A percentile compares a stretch with the other conserved stretches of the same genome.
Conservation (phyloP, 1,140 invertebrate species). For the Drosophila bocqueti region DNA sequence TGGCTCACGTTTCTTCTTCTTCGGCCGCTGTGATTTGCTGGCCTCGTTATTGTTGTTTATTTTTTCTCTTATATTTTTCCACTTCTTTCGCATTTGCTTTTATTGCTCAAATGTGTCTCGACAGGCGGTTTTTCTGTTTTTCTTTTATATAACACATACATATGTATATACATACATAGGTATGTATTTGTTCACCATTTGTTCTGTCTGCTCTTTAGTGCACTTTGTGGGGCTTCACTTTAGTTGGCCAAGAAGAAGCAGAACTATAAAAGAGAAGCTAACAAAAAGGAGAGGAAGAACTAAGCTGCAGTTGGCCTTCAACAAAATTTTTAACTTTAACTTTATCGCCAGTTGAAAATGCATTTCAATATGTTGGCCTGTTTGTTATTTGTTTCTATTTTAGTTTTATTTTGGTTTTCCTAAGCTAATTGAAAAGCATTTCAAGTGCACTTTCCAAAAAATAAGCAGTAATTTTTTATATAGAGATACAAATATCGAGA, state of each 20-base stretch:
- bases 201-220: slow-evolving; percentile 24
- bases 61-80: slow-evolving; percentile 21
- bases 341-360: slow-evolving; percentile 26
- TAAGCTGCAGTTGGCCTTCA: slow-evolving; percentile 39
- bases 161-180: background rate
- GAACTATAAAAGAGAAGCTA: background rate
- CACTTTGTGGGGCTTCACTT: slow-evolving; percentile 40
- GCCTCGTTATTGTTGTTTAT: slow-evolving; percentile 30
- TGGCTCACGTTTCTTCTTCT: slow-evolving; percentile 28
- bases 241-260: slow-evolving; percentile 10
- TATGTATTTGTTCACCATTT: slow-evolving; percentile 14
- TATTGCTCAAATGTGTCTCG: slow-evolving; percentile 38
- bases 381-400: slow-evolving; percentile 8
- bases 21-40: slow-evolving; percentile 31
- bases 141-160: background rate
- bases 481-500: background rate
- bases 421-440: slow-evolving; percentile 39
- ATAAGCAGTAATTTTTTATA: background rate
- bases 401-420: background rate
- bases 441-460: slow-evolving; percentile 6
- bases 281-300: slow-evolving; percentile 1
- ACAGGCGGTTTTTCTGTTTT: slow-evolving; percentile 30
- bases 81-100: slow-evolving; percentile 37
- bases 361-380: slow-evolving; percentile 20
- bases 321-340: slow-evolving; percentile 33